These are phyloP conservation scores for Emesis russula DNA, from an alignment of 2,888 invertebrate genomes.

Conservation along the genomic window DNA sequence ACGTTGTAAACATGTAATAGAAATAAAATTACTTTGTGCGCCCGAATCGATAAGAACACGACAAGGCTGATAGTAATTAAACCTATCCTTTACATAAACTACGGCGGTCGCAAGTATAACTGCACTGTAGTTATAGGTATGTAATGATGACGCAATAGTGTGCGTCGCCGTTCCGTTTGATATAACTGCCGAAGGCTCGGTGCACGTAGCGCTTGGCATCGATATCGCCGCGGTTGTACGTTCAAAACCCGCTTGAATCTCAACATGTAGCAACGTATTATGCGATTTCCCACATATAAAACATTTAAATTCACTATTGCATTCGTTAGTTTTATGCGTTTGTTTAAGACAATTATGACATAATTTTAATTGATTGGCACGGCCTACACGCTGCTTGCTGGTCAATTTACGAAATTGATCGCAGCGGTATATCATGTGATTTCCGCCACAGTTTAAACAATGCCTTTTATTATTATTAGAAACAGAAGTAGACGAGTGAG, in stretches of 20 bases:
- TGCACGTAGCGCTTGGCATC: neutral
- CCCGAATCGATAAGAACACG: neutral
- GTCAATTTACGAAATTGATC: too few species aligned
- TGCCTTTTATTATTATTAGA: too few species aligned
- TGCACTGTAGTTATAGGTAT: neutral
- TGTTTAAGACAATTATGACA: neutral
- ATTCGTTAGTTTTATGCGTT: neutral
- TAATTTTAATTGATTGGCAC: neutral
- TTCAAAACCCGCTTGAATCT: neutral
- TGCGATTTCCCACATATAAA: neutral
- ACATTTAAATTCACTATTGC: neutral
- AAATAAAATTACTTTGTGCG: neutral
- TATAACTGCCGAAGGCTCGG: neutral
- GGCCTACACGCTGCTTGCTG: too few species aligned
- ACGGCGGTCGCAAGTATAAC: neutral
- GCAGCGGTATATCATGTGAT: too few species aligned
- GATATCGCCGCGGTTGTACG: neutral
- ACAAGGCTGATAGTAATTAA: neutral
- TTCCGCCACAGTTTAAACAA: too few species aligned
- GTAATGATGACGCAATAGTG: neutral
- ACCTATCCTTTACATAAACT: neutral
- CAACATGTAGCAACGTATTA: neutral
- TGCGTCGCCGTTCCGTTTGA: too few species aligned
- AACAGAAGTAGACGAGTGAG: too few species aligned
- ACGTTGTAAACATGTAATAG: neutral